Percentiles rank a stretch among this genome's conserved stretches.
phyloP scores from a whole-genome alignment of 1,140 invertebrate species.

The Lepidurus packardi region DNA sequence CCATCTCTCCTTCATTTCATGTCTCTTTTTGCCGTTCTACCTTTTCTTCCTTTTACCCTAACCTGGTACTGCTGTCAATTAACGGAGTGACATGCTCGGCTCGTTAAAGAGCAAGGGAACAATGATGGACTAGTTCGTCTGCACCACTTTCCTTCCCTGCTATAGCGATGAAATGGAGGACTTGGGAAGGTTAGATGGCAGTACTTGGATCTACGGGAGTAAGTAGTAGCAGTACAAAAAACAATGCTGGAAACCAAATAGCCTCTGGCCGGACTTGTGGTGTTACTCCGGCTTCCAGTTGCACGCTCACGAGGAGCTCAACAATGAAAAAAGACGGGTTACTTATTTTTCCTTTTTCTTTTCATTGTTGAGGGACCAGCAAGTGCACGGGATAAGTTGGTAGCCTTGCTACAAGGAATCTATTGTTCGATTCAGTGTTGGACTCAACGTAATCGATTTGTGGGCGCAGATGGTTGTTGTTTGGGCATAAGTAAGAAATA shows the following conservation, averaged over 20 bases:
- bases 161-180: too few species aligned
- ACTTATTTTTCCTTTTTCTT: not conserved
- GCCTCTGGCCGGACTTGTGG: not conserved
- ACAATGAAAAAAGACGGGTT: not conserved
- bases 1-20: not conserved
- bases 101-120: not conserved
- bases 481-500: not conserved
- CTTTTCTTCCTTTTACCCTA: not conserved
- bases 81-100: not conserved
- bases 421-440: too few species aligned
- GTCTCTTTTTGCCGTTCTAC: not conserved
- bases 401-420: too few species aligned
- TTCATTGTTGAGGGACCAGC: not conserved
- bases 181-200: too few species aligned
- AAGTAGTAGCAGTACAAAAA: too few species aligned
- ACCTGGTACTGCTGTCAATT: not conserved
- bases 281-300: not conserved
- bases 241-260: too few species aligned
- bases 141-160: not conserved
- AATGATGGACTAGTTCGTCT: not conserved
- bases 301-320: not conserved
- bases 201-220: too few species aligned
- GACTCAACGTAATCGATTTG: not conserved
- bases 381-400: too few species aligned
- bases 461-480: not conserved